Evolutionary conservation across 2,888 invertebrate species (phyloP), one percentile per base, ranked within the genome.

Genomic region (Epicampocera succincta): DNA sequence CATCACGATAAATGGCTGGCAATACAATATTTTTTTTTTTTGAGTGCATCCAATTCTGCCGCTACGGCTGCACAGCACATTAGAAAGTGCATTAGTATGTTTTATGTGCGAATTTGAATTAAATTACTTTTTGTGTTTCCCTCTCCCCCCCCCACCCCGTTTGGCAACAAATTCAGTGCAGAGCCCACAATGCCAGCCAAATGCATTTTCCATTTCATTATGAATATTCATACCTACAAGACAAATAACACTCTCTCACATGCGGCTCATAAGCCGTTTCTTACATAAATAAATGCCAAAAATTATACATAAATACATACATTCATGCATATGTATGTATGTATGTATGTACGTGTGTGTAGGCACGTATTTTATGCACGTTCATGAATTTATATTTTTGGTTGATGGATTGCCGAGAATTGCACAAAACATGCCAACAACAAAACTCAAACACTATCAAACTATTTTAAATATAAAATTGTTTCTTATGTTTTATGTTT

Each of bases 181-280:
- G n/a, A n/a, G 50, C 17, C 29, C 44, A 44, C 33, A 46, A 33
- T 17, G 44, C 6, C 19, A 44, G 17, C n/a, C 33, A 54, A 63
- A 44, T 73, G 38, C 42, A 75, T 68, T 68, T 60, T 75, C 60
- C 75, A 60, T 68, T 60, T 58, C 42, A 42, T 50, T 61, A 61
- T 72, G 44, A 61, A 72, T 61, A 40, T 72, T 72, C 19, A 71
- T 60, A 42, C 9, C 40, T 46, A n/a, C 42, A n/a, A 11, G 12
- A 17, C 44, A 42, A 15, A 52, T 1, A 61, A 15, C n/a, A 29
- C 40, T 17, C 38, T 29, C 12, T 17, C 21, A 50, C 72, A 33
- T 42, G 48, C 3, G n/a, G n/a, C n/a, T n/a, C n/a, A n/a, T n/a
- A n/a, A n/a, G n/a, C n/a, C n/a, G n/a, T n/a, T n/a, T n/a, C n/a